These are phyloP conservation scores for Eupithecia subumbrata DNA, from an alignment of 2,888 invertebrate genomes.

Conservation along the genomic window DNA sequence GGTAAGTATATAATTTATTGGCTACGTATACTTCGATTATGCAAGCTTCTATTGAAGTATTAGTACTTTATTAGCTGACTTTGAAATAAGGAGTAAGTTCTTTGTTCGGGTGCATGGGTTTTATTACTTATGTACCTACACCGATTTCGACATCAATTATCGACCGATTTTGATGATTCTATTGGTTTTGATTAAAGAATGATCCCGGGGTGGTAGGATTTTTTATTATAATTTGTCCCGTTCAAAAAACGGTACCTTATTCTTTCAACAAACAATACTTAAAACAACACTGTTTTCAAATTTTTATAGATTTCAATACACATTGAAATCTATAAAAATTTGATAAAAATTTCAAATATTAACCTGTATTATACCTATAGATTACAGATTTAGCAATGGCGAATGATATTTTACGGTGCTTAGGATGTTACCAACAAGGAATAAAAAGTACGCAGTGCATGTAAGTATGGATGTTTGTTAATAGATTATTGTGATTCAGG, in stretches of 20 bases:
- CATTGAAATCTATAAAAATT: too few species aligned
- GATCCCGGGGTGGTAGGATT: background rate
- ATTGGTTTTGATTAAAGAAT: constrained; percentile 39
- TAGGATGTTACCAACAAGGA: too few species aligned
- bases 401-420: too few species aligned
- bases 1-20: constrained; percentile 23
- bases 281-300: too few species aligned
- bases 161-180: background rate
- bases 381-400: too few species aligned
- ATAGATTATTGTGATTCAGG: constrained; percentile 55
- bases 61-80: background rate
- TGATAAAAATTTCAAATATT: too few species aligned
- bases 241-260: too few species aligned
- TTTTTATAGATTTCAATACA: too few species aligned
- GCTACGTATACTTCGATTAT: background rate
- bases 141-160: background rate
- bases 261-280: too few species aligned
- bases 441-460: background rate
- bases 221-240: background rate
- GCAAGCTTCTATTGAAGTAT: background rate
- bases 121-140: background rate
- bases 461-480: background rate
- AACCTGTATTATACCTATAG: too few species aligned
- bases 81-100: background rate
- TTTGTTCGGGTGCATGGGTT: background rate